These are phyloP conservation scores for Crocuta crocuta DNA, from an alignment of 2,113 vertebrate genomes.

Conservation along the genomic window DNA sequence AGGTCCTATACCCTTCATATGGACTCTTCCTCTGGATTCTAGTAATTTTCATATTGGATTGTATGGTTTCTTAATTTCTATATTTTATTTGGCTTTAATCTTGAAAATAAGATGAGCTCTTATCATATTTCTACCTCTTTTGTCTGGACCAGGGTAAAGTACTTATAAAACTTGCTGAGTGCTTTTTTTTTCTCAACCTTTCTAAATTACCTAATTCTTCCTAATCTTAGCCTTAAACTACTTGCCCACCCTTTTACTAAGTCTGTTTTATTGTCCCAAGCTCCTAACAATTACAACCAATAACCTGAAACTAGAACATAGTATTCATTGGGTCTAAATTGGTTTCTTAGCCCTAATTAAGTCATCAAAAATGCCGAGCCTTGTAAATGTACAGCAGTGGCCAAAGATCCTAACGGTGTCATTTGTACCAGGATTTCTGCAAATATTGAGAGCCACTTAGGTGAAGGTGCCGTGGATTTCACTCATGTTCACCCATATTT, in stretches of 20 bases:
- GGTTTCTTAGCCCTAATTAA: not conserved
- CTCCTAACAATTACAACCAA: not conserved
- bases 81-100: not conserved
- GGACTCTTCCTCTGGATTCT: not conserved
- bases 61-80: not conserved
- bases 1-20: not conserved
- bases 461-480: not conserved
- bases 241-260: not conserved
- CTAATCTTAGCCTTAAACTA: not conserved
- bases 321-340: not conserved
- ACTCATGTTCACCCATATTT: not conserved
- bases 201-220: not conserved
- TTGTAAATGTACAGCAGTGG: not conserved
- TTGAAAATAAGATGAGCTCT: not conserved
- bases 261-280: not conserved
- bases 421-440: not conserved
- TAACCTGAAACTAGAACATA: not conserved
- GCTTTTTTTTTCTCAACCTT: not conserved
- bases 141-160: not conserved
- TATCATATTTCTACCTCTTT: not conserved
- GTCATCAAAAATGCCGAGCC: not conserved
- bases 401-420: not conserved
- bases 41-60: not conserved
- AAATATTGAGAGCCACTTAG: not conserved
- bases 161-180: not conserved